A percentile compares a stretch with the other conserved stretches of the same genome.
These are phyloP conservation scores for Epistrophe grossulariae DNA, from an alignment of 2,888 invertebrate species.

Conservation along the genomic window DNA sequence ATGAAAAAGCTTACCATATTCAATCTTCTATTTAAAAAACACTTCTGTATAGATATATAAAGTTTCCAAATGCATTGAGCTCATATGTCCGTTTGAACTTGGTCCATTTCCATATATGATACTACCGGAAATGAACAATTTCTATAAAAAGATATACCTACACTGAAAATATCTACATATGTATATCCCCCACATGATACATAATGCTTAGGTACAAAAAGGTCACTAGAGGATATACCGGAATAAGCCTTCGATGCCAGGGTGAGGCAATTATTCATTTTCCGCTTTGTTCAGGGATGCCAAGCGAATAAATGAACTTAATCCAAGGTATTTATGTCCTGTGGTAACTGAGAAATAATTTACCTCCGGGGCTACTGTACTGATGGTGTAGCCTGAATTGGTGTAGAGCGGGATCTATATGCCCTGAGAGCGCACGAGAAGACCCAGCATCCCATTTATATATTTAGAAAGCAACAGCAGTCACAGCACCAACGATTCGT, in stretches of 20 bases:
- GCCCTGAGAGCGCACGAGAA: slow-evolving; percentile 14
- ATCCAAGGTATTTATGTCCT: slow-evolving; percentile 75
- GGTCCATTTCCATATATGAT: slow-evolving; percentile 26
- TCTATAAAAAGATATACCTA: slow-evolving; percentile 1
- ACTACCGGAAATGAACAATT: slow-evolving; percentile 46
- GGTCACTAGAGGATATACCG: slow-evolving; percentile 50
- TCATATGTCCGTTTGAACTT: not conserved
- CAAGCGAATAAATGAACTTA: slow-evolving; percentile 75
- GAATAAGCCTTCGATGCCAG: slow-evolving; percentile 67
- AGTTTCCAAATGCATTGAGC: slow-evolving; percentile 4
- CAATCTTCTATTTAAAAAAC: not conserved
- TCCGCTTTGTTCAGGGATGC: slow-evolving; percentile 70
- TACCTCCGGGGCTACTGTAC: slow-evolving; percentile 58
- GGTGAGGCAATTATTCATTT: slow-evolving; percentile 74
- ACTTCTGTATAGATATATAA: not conserved
- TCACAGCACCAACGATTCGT: slow-evolving; percentile 37
- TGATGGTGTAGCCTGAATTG: slow-evolving; percentile 33
- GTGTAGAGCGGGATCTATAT: not conserved
- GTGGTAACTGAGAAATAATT: slow-evolving; percentile 74
- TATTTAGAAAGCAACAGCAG: slow-evolving; percentile 42
- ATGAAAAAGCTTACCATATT: slow-evolving; percentile 4
- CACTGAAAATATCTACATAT: not conserved
- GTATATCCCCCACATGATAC: slow-evolving; percentile 24
- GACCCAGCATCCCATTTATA: not conserved
- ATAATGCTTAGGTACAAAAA: slow-evolving; percentile 57